These are phyloP conservation scores for Limnephilus marmoratus DNA, from an alignment of 2,888 invertebrate species.

Conservation along the genomic window DNA sequence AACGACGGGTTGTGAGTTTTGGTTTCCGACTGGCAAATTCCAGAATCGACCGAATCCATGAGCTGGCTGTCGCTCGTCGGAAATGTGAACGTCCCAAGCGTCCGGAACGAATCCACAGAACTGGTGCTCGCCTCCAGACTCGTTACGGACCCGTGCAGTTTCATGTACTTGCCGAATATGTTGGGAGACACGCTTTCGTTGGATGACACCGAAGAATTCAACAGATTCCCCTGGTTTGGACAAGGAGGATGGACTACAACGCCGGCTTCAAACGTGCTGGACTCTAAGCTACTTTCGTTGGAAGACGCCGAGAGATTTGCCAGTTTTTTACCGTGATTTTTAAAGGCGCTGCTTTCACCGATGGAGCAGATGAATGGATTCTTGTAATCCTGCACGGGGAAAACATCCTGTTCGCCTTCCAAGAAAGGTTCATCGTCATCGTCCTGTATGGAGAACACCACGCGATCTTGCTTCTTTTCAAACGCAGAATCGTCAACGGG, in stretches of 20 bases:
- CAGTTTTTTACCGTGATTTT: slow-evolving; percentile 35
- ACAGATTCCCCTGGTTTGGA: slow-evolving; percentile 67
- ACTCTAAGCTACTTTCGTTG: slow-evolving; percentile 72
- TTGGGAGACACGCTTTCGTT: slow-evolving; percentile 76
- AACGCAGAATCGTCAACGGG: neutral
- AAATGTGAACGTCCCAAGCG: slow-evolving; percentile 43
- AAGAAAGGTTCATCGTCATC: slow-evolving; percentile 27
- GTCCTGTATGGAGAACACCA: slow-evolving; percentile 43
- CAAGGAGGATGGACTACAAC: slow-evolving; percentile 67
- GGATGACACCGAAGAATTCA: slow-evolving; percentile 75
- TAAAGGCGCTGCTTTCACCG: slow-evolving; percentile 51
- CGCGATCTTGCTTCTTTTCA: slow-evolving; percentile 12
- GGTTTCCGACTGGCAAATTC: slow-evolving; percentile 74
- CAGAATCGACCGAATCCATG: slow-evolving; percentile 76
- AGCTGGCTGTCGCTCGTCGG: slow-evolving; percentile 70
- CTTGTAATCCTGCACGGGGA: slow-evolving; percentile 42
- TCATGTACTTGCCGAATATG: slow-evolving; percentile 73
- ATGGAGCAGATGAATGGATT: slow-evolving; percentile 61
- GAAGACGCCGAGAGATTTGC: slow-evolving; percentile 70
- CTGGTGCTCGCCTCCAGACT: slow-evolving; percentile 77
- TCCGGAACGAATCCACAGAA: slow-evolving; percentile 74
- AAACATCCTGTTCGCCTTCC: slow-evolving; percentile 46
- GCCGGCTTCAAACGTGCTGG: slow-evolving; percentile 72
- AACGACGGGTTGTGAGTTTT: slow-evolving; percentile 69
- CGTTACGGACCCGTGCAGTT: slow-evolving; percentile 74